phyloP scores from a whole-genome alignment of 2,797 vertebrate species.

The Moxostoma hubbsi region DNA sequence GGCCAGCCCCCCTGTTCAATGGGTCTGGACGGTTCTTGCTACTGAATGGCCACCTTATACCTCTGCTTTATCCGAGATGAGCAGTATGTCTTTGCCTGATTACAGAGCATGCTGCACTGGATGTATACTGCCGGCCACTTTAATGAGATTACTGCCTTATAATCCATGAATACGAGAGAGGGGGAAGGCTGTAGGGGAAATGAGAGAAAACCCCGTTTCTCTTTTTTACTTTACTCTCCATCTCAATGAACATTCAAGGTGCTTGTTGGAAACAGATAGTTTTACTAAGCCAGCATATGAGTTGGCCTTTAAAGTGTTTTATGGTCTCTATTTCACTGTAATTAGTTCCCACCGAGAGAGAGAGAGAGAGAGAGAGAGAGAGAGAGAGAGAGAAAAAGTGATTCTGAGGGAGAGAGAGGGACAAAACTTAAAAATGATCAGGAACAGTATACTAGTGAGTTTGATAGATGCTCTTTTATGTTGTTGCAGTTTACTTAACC shows the following conservation, averaged over 20 bases:
- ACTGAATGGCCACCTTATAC: slow-evolving; percentile 66
- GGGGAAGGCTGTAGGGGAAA: slow-evolving; percentile 21
- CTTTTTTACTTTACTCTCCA: slow-evolving; percentile 29
- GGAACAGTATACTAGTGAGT: too few species aligned
- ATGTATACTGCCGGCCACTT: slow-evolving; percentile 77
- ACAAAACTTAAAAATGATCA: neutral
- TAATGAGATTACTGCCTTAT: slow-evolving; percentile 80
- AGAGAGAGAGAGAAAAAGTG: slow-evolving; percentile 49
- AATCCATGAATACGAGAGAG: slow-evolving; percentile 78
- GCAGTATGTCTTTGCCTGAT: slow-evolving; percentile 76
- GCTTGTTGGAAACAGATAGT: slow-evolving; percentile 64
- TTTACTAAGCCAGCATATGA: slow-evolving; percentile 69
- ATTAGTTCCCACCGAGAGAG: slow-evolving; percentile 62
- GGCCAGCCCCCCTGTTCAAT: slow-evolving; percentile 57
- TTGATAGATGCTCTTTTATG: too few species aligned
- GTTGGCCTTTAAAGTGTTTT: slow-evolving; percentile 73
- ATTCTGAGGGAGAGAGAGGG: slow-evolving; percentile 10
- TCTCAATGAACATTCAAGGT: slow-evolving; percentile 59
- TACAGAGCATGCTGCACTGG: slow-evolving; percentile 75
- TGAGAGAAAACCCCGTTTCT: slow-evolving; percentile 38
- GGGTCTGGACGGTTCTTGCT: slow-evolving; percentile 51
- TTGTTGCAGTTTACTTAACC: too few species aligned
- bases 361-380: slow-evolving; percentile 39
- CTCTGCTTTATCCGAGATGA: slow-evolving; percentile 72
- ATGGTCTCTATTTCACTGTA: slow-evolving; percentile 73